phyloP scores from a whole-genome alignment of 2,113 vertebrate species.

The Gobiocypris rarus region DNA sequence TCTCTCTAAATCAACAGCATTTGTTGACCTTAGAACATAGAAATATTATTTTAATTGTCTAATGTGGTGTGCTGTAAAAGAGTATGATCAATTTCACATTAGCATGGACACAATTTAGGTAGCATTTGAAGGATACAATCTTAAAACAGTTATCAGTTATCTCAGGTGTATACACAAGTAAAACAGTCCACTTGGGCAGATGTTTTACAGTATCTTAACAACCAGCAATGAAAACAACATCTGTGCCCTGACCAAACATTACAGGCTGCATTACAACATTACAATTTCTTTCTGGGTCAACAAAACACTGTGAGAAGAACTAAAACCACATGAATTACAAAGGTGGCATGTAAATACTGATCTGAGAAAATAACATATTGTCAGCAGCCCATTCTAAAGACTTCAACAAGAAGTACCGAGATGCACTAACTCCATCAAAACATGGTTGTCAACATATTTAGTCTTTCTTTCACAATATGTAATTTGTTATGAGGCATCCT shows the following conservation, averaged over 20 bases:
- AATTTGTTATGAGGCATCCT: not conserved
- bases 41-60: not conserved
- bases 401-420: not conserved
- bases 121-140: constrained; percentile 5
- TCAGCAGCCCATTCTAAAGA: not conserved
- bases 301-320: constrained; percentile 58
- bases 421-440: not conserved
- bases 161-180: not conserved
- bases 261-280: no score
- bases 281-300: constrained; percentile 28
- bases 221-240: constrained; percentile 59
- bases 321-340: constrained; percentile 50
- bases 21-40: not conserved
- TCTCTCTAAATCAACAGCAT: not conserved
- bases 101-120: not conserved
- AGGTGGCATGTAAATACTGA: not conserved
- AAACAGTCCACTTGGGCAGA: constrained; percentile 44
- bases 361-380: not conserved
- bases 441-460: not conserved
- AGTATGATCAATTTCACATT: not conserved
- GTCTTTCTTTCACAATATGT: not conserved
- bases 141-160: not conserved
- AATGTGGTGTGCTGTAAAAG: not conserved
- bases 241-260: constrained; percentile 39
- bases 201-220: constrained; percentile 51